phyloP scores from a whole-genome alignment of 2,113 vertebrate species.

The Syngnathoides biaculeatus region DNA sequence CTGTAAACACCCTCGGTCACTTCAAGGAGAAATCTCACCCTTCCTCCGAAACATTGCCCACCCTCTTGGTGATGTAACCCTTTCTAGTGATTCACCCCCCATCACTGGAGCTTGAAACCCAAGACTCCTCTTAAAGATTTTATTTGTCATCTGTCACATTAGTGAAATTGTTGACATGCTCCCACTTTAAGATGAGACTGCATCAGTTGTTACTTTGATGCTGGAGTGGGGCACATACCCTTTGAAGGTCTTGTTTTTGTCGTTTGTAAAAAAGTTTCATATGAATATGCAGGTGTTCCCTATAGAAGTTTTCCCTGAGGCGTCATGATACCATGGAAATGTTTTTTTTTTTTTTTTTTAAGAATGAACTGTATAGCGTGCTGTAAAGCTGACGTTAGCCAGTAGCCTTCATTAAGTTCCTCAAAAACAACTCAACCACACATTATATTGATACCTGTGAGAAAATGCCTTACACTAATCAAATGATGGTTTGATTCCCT shows the following conservation, averaged over 20 bases:
- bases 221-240: neutral
- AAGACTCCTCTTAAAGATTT: constrained; percentile 16
- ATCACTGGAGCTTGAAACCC: constrained; percentile 38
- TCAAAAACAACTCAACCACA: no score
- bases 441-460: no score
- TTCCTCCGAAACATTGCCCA: neutral
- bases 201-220: constrained; percentile 1
- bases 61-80: constrained; percentile 9
- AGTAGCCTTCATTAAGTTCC: no score
- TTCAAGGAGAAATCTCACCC: constrained; percentile 5
- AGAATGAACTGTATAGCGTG: no score
- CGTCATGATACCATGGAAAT: no score
- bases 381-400: no score
- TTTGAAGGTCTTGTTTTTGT: neutral
- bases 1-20: constrained; percentile 8
- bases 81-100: constrained; percentile 32
- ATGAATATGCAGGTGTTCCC: no score
- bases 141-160: constrained; percentile 25
- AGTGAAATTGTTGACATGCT: constrained; percentile 5
- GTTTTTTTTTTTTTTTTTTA: no score
- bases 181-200: constrained; percentile 14
- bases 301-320: no score
- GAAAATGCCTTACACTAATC: no score
- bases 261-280: neutral
- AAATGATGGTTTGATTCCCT: no score